Percentiles rank a stretch among this genome's conserved stretches.
These are phyloP conservation scores for Neopelma chrysocephalum DNA, from an alignment of 2,797 vertebrate species.

Conservation along the genomic window DNA sequence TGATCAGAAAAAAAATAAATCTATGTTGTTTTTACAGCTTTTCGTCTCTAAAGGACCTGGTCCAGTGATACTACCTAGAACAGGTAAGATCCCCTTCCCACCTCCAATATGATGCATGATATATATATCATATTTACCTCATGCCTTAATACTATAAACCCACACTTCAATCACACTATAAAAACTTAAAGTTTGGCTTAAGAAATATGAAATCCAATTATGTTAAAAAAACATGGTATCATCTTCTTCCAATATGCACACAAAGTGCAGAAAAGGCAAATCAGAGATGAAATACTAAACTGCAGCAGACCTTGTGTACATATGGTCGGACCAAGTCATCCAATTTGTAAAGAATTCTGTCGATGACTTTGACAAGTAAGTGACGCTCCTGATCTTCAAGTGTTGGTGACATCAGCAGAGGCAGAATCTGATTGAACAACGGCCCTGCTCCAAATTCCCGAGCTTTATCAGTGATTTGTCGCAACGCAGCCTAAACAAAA, in stretches of 20 bases:
- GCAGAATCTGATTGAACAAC: conserved; percentile 96
- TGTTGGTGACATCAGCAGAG: conserved; percentile 96
- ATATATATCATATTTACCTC: background rate
- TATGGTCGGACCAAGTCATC: conserved; percentile 98
- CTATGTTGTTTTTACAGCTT: background rate
- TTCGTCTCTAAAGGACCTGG: background rate
- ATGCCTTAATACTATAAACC: background rate
- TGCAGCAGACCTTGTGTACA: conserved; percentile 90
- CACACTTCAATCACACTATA: background rate
- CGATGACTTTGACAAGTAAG: conserved; percentile 97
- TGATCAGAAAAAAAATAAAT: background rate
- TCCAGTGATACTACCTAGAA: background rate
- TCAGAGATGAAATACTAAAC: background rate
- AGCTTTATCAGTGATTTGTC: conserved; percentile 98
- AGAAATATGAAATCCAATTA: background rate
- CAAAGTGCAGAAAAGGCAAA: background rate
- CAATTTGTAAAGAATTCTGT: conserved; percentile 97
- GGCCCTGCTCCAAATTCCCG: conserved; percentile 97
- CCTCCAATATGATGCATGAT: background rate
- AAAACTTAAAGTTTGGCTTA: background rate
- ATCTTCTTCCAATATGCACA: background rate
- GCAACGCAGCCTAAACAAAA: conserved; percentile 86
- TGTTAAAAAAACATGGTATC: accelerated
- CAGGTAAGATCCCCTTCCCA: background rate
- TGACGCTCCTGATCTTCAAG: conserved; percentile 98